phyloP scores from a whole-genome alignment of 2,888 invertebrate genomes.

The Trichopoda pennipes region DNA sequence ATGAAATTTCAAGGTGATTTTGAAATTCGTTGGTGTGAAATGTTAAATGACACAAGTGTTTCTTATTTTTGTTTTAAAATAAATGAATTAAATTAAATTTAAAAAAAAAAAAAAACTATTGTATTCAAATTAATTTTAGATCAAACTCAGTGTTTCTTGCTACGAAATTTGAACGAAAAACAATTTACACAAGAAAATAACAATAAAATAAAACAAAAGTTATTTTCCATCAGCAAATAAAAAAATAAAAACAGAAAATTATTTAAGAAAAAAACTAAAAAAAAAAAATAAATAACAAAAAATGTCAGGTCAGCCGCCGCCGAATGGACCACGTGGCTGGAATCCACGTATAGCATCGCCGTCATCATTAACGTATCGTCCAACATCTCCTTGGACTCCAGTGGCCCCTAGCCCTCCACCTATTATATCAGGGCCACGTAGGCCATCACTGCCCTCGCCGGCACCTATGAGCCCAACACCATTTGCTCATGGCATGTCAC shows the following conservation, averaged over 20 bases:
- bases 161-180: neutral
- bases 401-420: slow-evolving; percentile 87
- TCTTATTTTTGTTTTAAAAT: slow-evolving; percentile 12
- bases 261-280: slow-evolving; percentile 1
- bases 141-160: neutral
- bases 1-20: slow-evolving; percentile 46
- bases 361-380: slow-evolving; percentile 85
- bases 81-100: slow-evolving; percentile 54
- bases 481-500: slow-evolving; percentile 81
- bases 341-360: slow-evolving; percentile 81
- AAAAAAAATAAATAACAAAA: slow-evolving; percentile 31
- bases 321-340: slow-evolving; percentile 80
- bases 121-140: neutral
- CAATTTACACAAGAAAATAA: slow-evolving; percentile 1
- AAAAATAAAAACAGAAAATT: neutral
- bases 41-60: slow-evolving; percentile 51
- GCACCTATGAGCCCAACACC: slow-evolving; percentile 74
- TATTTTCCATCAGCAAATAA: neutral
- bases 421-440: slow-evolving; percentile 84
- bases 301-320: slow-evolving; percentile 80
- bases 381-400: slow-evolving; percentile 86
- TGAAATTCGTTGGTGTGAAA: slow-evolving; percentile 34
- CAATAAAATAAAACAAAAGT: slow-evolving; percentile 12
- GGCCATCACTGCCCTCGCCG: slow-evolving; percentile 80
- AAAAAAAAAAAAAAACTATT: slow-evolving; percentile 2